Percentiles rank a stretch among this genome's conserved stretches.
Conservation (phyloP, 1,140 invertebrate species). For the Drosophila orena region DNA sequence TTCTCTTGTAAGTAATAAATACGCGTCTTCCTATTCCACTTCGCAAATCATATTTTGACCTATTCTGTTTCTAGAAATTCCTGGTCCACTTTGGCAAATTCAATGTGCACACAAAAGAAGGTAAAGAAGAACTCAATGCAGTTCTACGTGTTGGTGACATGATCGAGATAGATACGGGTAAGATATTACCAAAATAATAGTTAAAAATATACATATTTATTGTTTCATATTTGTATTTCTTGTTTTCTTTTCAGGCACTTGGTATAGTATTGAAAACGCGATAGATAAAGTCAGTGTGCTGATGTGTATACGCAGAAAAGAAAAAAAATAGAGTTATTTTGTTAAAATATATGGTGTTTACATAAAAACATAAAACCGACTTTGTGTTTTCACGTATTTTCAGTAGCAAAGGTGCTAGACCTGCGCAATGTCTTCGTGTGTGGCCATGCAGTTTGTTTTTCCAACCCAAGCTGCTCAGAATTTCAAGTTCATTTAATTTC, state of each 20-base stretch:
- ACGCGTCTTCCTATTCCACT: background rate
- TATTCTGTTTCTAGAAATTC: constrained; percentile 43
- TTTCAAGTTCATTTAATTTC: constrained; percentile 79
- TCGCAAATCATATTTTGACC: background rate
- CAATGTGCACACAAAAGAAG: too few relatives aligned
- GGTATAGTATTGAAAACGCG: constrained; percentile 49
- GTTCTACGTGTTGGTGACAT: constrained; percentile 57
- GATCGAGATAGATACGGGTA: constrained; percentile 62
- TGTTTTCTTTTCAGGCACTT: constrained; percentile 28
- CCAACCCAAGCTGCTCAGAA: constrained; percentile 39
- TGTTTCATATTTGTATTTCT: background rate
- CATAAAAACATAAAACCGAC: too few relatives aligned
- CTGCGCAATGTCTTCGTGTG: background rate
- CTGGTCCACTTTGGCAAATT: constrained; percentile 55
- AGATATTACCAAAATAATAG: background rate
- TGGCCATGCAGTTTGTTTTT: background rate
- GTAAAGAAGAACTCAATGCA: background rate
- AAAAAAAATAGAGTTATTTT: constrained; percentile 4
- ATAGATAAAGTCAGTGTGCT: constrained; percentile 42
- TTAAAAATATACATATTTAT: too few relatives aligned
- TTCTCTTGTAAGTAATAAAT: constrained; percentile 33
- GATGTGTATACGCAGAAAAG: constrained; percentile 34
- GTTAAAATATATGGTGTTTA: background rate
- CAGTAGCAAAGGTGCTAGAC: background rate
- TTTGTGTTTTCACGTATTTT: too few relatives aligned